Conservation (phyloP, 2,888 invertebrate genomes). For the Conus canariensis region DNA sequence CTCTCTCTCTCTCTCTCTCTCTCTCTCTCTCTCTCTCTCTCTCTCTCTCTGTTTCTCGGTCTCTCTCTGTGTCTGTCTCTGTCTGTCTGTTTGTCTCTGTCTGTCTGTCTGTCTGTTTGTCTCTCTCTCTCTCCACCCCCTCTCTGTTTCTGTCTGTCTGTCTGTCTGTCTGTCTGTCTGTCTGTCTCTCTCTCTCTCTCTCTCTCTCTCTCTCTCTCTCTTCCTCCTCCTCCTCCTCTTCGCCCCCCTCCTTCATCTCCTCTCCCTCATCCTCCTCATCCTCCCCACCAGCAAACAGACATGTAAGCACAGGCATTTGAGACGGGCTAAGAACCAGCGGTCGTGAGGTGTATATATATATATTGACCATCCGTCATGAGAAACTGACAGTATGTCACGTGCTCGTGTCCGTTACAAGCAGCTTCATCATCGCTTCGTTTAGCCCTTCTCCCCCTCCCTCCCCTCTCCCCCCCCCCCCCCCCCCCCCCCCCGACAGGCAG, state of each 20-base stretch:
- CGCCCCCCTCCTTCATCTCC: not conserved
- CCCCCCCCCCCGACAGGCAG: not conserved
- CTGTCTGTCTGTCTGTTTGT: not conserved
- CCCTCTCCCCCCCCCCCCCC: not conserved
- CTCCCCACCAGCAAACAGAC: too few species aligned
- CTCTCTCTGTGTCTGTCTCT: too few species aligned
- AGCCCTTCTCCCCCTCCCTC: not conserved
- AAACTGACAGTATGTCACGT: not conserved
- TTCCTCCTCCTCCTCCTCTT: not conserved
- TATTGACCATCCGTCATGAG: not conserved
- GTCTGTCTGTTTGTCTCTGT: too few species aligned
- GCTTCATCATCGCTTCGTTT: not conserved
- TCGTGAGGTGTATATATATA: not conserved
- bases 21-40: too few species aligned
- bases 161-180: not conserved
- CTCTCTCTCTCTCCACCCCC: conserved; percentile 9
- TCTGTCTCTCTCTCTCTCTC: conserved; percentile 18
- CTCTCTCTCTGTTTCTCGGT: too few species aligned
- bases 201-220: conserved; percentile 12
- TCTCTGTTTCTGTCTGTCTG: conserved; percentile 4
- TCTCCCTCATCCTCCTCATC: not conserved
- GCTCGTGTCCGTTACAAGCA: too few species aligned
- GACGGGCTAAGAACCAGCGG: too few species aligned
- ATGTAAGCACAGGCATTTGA: too few species aligned
- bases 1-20: too few species aligned